Percentiles rank a stretch among this genome's conserved stretches.
phyloP scores from a whole-genome alignment of 2,797 vertebrate genomes.

The Platyrinchus mystaceus region DNA sequence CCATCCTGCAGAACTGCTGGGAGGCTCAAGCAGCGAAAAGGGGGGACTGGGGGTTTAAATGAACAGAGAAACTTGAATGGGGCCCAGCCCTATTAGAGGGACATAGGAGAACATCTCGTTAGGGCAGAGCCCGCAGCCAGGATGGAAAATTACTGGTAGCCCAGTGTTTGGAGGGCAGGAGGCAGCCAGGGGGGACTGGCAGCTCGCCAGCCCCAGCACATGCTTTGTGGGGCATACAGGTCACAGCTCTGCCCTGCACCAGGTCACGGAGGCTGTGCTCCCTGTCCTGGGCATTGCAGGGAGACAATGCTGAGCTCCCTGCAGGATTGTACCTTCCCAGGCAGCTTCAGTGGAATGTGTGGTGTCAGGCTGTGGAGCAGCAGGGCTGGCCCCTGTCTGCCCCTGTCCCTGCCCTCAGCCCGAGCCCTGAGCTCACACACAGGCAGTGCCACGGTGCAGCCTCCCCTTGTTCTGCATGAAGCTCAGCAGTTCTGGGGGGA shows the following conservation, averaged over 20 bases:
- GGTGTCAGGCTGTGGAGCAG: not conserved
- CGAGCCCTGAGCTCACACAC: accelerated
- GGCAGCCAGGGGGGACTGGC: not conserved
- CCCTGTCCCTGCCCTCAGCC: not conserved
- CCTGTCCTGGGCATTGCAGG: accelerated
- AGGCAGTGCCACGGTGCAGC: accelerated
- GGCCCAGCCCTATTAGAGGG: not conserved
- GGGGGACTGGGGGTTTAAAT: not conserved
- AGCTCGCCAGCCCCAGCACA: not conserved
- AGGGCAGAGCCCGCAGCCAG: not conserved
- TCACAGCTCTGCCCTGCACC: not conserved
- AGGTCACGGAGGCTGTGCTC: not conserved
- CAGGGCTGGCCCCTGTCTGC: not conserved
- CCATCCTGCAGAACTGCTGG: not conserved
- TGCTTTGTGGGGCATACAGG: not conserved
- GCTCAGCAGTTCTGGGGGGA: not conserved
- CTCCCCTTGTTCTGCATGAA: not conserved
- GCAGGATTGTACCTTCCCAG: not conserved
- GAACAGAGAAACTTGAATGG: not conserved
- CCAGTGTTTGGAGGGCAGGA: not conserved
- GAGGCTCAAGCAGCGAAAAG: accelerated
- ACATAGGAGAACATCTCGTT: not conserved
- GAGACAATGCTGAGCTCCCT: not conserved
- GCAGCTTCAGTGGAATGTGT: not conserved
- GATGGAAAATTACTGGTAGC: constrained; percentile 47